These are phyloP conservation scores for Phyllopteryx taeniolatus DNA, from an alignment of 2,113 vertebrate genomes.

Conservation along the genomic window DNA sequence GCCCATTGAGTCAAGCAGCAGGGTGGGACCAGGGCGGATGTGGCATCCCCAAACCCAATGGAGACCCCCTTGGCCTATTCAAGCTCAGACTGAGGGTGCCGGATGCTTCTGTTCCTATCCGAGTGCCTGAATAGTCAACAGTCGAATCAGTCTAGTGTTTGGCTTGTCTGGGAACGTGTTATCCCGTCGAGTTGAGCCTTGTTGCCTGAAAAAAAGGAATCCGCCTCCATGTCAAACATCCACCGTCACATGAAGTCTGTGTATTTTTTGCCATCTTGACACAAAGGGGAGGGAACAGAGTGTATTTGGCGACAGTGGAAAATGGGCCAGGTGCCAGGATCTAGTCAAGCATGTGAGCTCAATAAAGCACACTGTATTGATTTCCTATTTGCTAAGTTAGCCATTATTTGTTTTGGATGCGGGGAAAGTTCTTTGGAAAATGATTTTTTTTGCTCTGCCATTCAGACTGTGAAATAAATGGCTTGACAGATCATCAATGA, in stretches of 20 bases:
- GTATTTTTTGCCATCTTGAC: slow-evolving; percentile 23
- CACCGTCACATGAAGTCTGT: slow-evolving; percentile 13
- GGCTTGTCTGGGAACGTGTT: slow-evolving; percentile 28
- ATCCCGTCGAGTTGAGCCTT: slow-evolving; percentile 6
- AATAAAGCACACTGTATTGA: slow-evolving; percentile 61
- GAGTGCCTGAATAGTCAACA: slow-evolving; percentile 21
- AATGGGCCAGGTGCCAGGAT: slow-evolving; percentile 53
- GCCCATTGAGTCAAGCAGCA: slow-evolving; percentile 55
- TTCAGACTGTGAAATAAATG: slow-evolving; percentile 55
- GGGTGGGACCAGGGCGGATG: slow-evolving; percentile 51
- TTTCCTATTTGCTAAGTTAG: slow-evolving; percentile 50
- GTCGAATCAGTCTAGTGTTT: slow-evolving; percentile 38
- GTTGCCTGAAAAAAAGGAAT: background rate
- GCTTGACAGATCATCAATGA: slow-evolving; percentile 67
- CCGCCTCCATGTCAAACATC: slow-evolving; percentile 17
- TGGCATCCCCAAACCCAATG: slow-evolving; percentile 50
- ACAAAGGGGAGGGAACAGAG: slow-evolving; percentile 23
- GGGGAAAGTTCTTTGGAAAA: slow-evolving; percentile 63
- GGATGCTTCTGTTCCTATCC: slow-evolving; percentile 55
- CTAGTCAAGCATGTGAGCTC: slow-evolving; percentile 58
- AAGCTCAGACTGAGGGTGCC: slow-evolving; percentile 44
- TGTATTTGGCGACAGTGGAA: slow-evolving; percentile 48
- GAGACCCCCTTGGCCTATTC: slow-evolving; percentile 40
- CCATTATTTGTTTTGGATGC: slow-evolving; percentile 70
- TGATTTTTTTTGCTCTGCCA: slow-evolving; percentile 41